Evolutionary conservation across 1,140 invertebrate genomes (phyloP).

Genomic region (Tetraneura akinire): DNA sequence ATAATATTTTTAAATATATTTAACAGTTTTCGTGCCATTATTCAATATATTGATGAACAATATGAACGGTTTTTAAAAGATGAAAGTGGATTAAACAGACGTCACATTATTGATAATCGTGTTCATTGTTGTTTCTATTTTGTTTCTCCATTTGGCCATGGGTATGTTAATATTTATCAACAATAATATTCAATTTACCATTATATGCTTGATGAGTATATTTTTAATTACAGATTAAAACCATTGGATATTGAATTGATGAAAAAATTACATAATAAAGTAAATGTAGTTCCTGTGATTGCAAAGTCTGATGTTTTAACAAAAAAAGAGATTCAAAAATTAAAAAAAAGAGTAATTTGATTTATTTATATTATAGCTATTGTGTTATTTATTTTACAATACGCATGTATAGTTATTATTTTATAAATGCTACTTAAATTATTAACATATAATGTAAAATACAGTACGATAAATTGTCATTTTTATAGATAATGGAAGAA

Average conservation of each 20-base stretch:
- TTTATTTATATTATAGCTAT: not conserved
- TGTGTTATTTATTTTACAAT: too few species aligned
- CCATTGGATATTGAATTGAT: conserved; percentile 97
- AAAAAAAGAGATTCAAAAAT: conserved; percentile 85
- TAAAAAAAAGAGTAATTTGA: conserved; percentile 77
- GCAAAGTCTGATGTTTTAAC: conserved; percentile 98
- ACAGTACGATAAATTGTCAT: conserved; percentile 1
- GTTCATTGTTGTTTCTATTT: conserved; percentile 99
- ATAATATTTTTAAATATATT: conserved; percentile 21
- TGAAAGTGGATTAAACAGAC: conserved; percentile 86
- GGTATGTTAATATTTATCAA: conserved; percentile 62
- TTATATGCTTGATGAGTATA: not conserved
- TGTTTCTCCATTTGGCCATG: conserved; percentile 97
- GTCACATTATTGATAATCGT: conserved; percentile 89
- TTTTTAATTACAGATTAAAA: conserved; percentile 66
- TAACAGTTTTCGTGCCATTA: conserved; percentile 80
- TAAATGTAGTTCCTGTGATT: conserved; percentile 98
- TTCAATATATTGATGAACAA: conserved; percentile 92
- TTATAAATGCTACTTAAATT: too few species aligned
- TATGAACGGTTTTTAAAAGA: conserved; percentile 89
- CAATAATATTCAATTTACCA: not conserved
- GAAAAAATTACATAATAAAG: conserved; percentile 97
- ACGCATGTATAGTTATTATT: too few species aligned
- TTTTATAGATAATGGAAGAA: conserved; percentile 72
- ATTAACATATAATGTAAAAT: too few species aligned